A percentile compares a stretch with the other conserved stretches of the same genome.
phyloP scores from a whole-genome alignment of 2,888 invertebrate genomes.

The Drosophila phalerata region DNA sequence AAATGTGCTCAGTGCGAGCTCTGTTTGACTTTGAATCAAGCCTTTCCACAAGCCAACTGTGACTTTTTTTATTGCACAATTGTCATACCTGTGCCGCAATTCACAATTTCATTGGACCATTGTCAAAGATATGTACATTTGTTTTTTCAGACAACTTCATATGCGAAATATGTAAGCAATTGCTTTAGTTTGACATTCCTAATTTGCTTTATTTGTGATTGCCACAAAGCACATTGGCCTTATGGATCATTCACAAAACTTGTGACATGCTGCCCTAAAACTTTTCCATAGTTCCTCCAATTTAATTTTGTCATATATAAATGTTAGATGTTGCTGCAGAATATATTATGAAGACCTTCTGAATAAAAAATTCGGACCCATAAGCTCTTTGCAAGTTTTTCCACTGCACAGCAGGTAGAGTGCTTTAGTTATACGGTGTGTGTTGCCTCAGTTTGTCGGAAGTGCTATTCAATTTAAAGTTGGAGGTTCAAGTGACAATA shows the following conservation, averaged over 20 bases:
- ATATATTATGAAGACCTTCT: constrained; percentile 42
- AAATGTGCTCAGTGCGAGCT: constrained; percentile 23
- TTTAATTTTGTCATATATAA: constrained; percentile 20
- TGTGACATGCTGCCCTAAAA: constrained; percentile 39
- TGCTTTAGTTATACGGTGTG: not conserved
- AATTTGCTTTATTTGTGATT: constrained; percentile 45
- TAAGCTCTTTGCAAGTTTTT: constrained; percentile 9
- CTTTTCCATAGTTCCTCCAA: constrained; percentile 22
- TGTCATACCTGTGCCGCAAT: constrained; percentile 50
- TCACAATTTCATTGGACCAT: constrained; percentile 36
- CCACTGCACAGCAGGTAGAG: not conserved
- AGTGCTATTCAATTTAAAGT: not conserved
- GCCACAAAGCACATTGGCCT: constrained; percentile 24
- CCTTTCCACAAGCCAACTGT: constrained; percentile 7
- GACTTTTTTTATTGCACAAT: constrained; percentile 40
- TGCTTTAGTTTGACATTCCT: constrained; percentile 46
- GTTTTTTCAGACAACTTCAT: constrained; percentile 16
- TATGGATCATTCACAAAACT: constrained; percentile 26
- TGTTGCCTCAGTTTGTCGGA: constrained; percentile 2
- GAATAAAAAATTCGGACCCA: constrained; percentile 23
- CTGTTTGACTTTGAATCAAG: constrained; percentile 26
- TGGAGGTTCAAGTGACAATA: not conserved
- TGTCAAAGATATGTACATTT: constrained; percentile 11
- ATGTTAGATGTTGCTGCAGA: constrained; percentile 15
- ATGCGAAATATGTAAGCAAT: constrained; percentile 52